phyloP scores from a whole-genome alignment of 2,113 vertebrate genomes.

The Coreoperca whiteheadi region DNA sequence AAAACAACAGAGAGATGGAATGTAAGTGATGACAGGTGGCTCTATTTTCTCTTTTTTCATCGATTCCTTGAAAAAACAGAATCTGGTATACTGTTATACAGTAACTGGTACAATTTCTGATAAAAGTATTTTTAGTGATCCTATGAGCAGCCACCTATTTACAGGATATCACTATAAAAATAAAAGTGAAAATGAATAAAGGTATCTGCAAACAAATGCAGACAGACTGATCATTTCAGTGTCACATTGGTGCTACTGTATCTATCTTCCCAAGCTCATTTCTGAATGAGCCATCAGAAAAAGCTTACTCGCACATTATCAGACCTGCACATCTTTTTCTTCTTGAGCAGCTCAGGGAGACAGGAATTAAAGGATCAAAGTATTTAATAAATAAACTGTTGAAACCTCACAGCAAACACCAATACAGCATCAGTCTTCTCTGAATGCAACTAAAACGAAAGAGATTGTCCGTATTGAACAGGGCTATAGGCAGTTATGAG shows the following conservation, averaged over 20 bases:
- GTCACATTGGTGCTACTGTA: background rate
- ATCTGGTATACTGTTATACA: background rate
- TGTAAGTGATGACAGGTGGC: background rate
- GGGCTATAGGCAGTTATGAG: slow-evolving; percentile 70
- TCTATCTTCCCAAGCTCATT: background rate
- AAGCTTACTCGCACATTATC: background rate
- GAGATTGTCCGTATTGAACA: slow-evolving; percentile 61
- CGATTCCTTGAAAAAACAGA: background rate
- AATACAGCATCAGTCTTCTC: slow-evolving; percentile 44
- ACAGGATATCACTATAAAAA: background rate
- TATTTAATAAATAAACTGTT: slow-evolving; percentile 58
- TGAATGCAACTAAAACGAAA: slow-evolving; percentile 61
- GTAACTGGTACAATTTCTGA: background rate
- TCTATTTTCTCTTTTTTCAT: background rate
- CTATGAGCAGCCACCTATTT: background rate
- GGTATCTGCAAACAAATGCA: background rate
- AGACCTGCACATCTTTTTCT: slow-evolving; percentile 14
- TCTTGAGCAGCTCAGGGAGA: slow-evolving; percentile 6
- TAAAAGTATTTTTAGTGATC: no score
- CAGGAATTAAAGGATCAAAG: slow-evolving; percentile 46
- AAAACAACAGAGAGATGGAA: background rate
- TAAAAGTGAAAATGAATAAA: background rate
- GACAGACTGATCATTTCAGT: background rate
- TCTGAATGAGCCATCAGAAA: background rate
- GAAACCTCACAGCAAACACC: slow-evolving; percentile 50